These are phyloP conservation scores for Chrysolina americana DNA, from an alignment of 2,888 invertebrate species.

Conservation along the genomic window DNA sequence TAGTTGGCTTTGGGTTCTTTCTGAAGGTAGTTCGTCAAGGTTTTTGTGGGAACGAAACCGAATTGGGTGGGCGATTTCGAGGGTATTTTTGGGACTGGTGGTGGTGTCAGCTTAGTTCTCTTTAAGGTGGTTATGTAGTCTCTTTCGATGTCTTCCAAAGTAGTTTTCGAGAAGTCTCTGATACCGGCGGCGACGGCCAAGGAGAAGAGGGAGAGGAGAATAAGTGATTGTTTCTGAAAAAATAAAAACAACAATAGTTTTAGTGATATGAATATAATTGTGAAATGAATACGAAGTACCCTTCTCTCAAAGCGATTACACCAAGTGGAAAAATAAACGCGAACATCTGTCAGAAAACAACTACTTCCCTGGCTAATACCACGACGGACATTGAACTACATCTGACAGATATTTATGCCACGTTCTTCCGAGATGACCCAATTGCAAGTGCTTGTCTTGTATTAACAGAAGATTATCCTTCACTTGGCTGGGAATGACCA, in stretches of 20 bases:
- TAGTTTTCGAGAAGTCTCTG: slow-evolving; percentile 70
- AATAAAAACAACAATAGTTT: background rate
- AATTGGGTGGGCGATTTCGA: slow-evolving; percentile 58
- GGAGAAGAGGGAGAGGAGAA: slow-evolving; percentile 53
- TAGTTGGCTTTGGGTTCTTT: slow-evolving; percentile 55
- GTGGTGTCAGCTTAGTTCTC: slow-evolving; percentile 59
- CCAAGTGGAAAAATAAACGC: too few relatives aligned
- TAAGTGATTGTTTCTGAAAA: slow-evolving; percentile 59
- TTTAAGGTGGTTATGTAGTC: slow-evolving; percentile 77
- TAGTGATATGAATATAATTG: background rate
- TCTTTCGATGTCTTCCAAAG: slow-evolving; percentile 82
- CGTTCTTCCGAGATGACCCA: too few relatives aligned
- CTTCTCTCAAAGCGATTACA: too few relatives aligned
- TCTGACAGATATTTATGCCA: too few relatives aligned
- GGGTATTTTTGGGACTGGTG: slow-evolving; percentile 38
- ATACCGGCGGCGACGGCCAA: slow-evolving; percentile 57
- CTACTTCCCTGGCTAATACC: too few relatives aligned
- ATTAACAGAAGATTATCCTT: too few relatives aligned
- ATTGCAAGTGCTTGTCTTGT: too few relatives aligned
- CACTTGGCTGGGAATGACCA: too few relatives aligned
- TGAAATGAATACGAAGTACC: too few relatives aligned
- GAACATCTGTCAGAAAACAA: too few relatives aligned
- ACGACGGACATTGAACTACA: too few relatives aligned
- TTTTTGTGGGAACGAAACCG: slow-evolving; percentile 61
- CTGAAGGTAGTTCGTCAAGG: slow-evolving; percentile 56